Percentiles rank a stretch among this genome's conserved stretches.
phyloP scores from a whole-genome alignment of 1,140 invertebrate species.

The Dinothrombium tinctorium region DNA sequence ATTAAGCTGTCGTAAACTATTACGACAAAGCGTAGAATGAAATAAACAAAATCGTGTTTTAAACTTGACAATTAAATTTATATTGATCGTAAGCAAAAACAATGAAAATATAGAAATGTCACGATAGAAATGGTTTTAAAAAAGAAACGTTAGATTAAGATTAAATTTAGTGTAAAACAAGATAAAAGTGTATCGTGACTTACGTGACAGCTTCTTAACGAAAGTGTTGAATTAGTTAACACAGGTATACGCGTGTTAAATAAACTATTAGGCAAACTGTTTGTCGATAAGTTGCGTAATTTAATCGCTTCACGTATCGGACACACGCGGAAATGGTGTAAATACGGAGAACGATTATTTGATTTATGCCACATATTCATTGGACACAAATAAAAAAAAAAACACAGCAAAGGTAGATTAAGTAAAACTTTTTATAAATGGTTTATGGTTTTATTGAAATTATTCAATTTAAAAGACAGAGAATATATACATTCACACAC shows the following conservation, averaged over 20 bases:
- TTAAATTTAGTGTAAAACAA: too few relatives aligned
- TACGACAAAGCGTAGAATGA: background rate
- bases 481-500: too few relatives aligned
- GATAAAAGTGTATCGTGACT: too few relatives aligned
- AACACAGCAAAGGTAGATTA: too few relatives aligned
- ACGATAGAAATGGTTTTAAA: background rate
- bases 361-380: too few relatives aligned
- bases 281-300: background rate
- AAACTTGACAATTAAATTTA: background rate
- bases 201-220: constrained; percentile 1
- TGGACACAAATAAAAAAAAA: too few relatives aligned
- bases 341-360: too few relatives aligned
- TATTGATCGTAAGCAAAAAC: background rate
- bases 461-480: too few relatives aligned
- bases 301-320: background rate
- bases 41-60: background rate
- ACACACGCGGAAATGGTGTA: constrained; percentile 3
- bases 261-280: background rate
- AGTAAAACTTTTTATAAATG: too few relatives aligned
- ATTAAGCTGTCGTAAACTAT: too few relatives aligned
- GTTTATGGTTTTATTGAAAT: too few relatives aligned
- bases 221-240: constrained; percentile 3
- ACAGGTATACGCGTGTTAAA: background rate
- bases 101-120: background rate
- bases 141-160: background rate